Evolutionary conservation across 2,888 invertebrate genomes (phyloP), one percentile per base, ranked within the genome.

Genomic region (Cremastinae sp.): DNA sequence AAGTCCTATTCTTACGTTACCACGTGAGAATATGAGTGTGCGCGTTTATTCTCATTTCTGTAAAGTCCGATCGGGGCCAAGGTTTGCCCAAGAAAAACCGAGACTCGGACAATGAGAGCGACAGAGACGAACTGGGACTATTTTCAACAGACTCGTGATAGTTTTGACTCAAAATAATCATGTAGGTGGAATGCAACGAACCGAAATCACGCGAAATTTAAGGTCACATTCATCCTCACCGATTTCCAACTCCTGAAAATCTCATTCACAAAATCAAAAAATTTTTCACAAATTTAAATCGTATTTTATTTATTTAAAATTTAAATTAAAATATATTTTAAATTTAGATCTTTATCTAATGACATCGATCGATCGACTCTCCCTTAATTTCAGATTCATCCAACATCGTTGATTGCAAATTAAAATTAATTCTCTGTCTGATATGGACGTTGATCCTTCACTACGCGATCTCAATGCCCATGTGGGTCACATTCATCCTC

Each of bases 371-470:
- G n/a, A n/a, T n/a, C n/a, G n/a, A n/a, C n/a, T n/a, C n/a, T n/a
- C n/a, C n/a, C n/a, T n/a, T n/a, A n/a, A n/a, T 90, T 90, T 14
- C 90, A 95, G 97, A 96, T 91, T 96, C 96, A 78, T 93, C 95
- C 70, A 96, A 97, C 89, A 97, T 97, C 87, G 96, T 97, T 64
- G 97, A 97, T 90, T 94, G 95, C 88, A 96, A 96, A 91, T 90
- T 97, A 89, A 97, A 97, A 91, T 90, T 97, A 86, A 97, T 97
- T 87, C 93, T 97, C 85, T 97, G 97, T 80, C 91, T 97, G 89
- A 96, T 97, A 94, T 97, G 97, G 97, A 97, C 96, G 7, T 92
- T 97, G 66, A 97, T 97, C 91, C 92, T 97, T 74, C 97, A 97
- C 90, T 97, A 97, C 90, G 96, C 97, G 81, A 97, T 97, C 88